These are phyloP conservation scores for Himalopsyche tibetana DNA, from an alignment of 2,888 invertebrate species.

Conservation along the genomic window DNA sequence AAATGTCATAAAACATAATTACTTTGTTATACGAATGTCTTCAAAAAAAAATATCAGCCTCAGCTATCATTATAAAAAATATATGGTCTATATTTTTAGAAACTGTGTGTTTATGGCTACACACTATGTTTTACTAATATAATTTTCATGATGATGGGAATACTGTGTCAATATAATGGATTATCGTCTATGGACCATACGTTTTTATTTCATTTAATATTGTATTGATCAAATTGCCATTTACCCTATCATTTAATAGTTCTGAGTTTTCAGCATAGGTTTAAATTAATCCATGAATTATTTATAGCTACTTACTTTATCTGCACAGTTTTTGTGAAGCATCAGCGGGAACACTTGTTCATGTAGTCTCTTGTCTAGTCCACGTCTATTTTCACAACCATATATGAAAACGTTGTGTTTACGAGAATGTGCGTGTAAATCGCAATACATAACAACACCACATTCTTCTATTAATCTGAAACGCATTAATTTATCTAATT, in stretches of 20 bases:
- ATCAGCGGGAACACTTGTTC: constrained; percentile 97
- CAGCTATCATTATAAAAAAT: too few species aligned
- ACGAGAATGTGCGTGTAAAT: constrained; percentile 96
- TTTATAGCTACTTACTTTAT: constrained; percentile 79
- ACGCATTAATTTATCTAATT: constrained; percentile 49
- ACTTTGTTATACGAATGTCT: neutral
- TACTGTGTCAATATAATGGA: neutral
- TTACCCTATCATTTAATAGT: neutral
- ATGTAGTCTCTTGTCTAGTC: constrained; percentile 86
- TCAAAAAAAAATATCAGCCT: too few species aligned
- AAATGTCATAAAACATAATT: constrained; percentile 57
- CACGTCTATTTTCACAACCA: constrained; percentile 93
- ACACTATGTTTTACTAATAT: too few species aligned
- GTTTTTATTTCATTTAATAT: too few species aligned
- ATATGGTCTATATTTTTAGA: neutral
- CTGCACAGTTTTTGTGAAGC: constrained; percentile 93
- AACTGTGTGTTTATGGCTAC: neutral
- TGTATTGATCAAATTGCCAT: too few species aligned
- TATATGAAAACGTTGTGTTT: constrained; percentile 97
- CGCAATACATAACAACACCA: constrained; percentile 93
- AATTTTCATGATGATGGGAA: too few species aligned
- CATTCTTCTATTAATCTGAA: constrained; percentile 90
- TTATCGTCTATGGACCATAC: neutral
- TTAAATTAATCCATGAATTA: neutral
- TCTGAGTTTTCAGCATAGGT: neutral